phyloP scores from a whole-genome alignment of 2,797 vertebrate genomes.

The Dendrocincla fuliginosa region DNA sequence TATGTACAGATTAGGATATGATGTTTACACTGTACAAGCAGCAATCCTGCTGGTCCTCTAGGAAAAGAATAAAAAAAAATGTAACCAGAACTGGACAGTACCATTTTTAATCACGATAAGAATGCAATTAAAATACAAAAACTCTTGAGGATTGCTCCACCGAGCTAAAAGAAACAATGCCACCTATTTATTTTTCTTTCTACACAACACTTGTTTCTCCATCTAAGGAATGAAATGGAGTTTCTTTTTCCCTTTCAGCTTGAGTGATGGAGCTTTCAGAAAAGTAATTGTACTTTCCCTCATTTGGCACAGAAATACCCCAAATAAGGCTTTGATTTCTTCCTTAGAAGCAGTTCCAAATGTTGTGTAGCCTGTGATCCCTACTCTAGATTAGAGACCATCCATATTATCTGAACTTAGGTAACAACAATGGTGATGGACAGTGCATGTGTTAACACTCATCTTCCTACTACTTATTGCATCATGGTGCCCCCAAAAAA shows the following conservation, averaged over 20 bases:
- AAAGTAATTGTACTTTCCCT: not conserved
- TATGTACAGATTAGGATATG: not conserved
- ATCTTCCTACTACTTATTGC: not conserved
- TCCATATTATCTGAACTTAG: not conserved
- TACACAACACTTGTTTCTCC: not conserved
- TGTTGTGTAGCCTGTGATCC: accelerated
- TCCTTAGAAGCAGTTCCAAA: not conserved
- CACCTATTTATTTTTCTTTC: not conserved
- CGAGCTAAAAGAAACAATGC: not conserved
- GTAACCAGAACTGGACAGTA: not conserved
- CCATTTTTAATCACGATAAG: not conserved
- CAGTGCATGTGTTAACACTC: not conserved
- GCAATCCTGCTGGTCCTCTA: not conserved
- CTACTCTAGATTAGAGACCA: not conserved
- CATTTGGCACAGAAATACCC: not conserved
- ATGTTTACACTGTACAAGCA: not conserved
- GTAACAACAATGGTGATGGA: not conserved
- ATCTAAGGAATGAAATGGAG: not conserved
- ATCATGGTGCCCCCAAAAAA: not conserved
- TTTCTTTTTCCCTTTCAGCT: not conserved
- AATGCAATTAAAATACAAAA: not conserved
- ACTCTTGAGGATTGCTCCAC: not conserved
- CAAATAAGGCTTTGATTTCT: not conserved
- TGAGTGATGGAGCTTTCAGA: not conserved
- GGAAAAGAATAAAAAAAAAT: not conserved